phyloP scores from a whole-genome alignment of 2,113 vertebrate genomes.

The Cyprinodon tularosa region DNA sequence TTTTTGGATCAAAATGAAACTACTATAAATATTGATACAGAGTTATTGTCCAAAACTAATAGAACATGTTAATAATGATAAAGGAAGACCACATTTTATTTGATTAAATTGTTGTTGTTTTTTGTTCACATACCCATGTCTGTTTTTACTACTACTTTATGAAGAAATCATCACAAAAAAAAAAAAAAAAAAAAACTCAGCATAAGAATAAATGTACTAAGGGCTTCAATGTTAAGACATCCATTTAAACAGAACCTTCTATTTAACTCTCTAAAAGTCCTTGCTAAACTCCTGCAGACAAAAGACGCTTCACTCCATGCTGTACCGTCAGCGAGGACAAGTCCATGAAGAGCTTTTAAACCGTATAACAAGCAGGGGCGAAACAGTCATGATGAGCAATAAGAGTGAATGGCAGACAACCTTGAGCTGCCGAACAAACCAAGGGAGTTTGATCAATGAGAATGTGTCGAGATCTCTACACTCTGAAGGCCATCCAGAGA shows the following conservation, averaged over 20 bases:
- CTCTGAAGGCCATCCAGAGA: slow-evolving; percentile 27
- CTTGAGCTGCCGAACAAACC: slow-evolving; percentile 48
- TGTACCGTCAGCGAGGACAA: neutral
- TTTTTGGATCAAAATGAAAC: too few species aligned
- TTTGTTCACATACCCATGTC: too few species aligned
- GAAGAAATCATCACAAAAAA: too few species aligned
- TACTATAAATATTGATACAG: too few species aligned
- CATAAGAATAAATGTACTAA: neutral
- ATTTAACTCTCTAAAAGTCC: slow-evolving; percentile 4
- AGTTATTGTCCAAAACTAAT: too few species aligned
- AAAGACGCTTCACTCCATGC: neutral
- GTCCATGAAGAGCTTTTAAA: slow-evolving; percentile 30
- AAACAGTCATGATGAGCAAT: slow-evolving; percentile 34
- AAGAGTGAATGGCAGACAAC: slow-evolving; percentile 53
- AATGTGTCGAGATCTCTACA: slow-evolving; percentile 4
- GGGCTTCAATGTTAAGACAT: neutral
- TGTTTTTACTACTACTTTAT: too few species aligned
- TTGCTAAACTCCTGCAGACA: neutral
- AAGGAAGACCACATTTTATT: too few species aligned
- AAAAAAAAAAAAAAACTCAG: neutral
- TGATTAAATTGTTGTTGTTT: too few species aligned
- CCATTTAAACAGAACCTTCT: neutral
- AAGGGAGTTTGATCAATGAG: slow-evolving; percentile 25
- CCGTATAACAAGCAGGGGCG: neutral
- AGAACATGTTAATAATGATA: neutral